A percentile compares a stretch with the other conserved stretches of the same genome.
phyloP scores from a whole-genome alignment of 2,113 vertebrate species.

The Trichechus manatus region DNA sequence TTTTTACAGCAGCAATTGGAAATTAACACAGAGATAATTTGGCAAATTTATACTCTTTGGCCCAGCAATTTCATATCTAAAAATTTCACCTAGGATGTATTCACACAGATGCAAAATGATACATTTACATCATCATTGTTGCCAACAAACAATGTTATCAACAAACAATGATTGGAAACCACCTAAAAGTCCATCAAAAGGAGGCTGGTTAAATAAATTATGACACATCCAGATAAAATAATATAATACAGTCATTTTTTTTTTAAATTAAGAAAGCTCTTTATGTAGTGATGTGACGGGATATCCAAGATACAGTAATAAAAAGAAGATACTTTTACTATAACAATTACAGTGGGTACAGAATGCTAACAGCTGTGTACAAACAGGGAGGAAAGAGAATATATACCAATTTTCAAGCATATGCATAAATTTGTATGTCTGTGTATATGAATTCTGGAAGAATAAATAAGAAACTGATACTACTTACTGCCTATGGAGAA shows the following conservation, averaged over 20 bases:
- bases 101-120: neutral
- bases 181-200: neutral
- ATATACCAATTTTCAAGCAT: neutral
- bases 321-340: neutral
- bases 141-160: neutral
- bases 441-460: neutral
- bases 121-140: neutral
- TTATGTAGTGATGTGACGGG: neutral
- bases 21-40: neutral
- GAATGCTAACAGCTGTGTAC: neutral
- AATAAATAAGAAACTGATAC: slow-evolving; percentile 6
- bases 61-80: neutral
- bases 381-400: neutral
- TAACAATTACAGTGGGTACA: neutral
- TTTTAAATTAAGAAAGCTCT: neutral
- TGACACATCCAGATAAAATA: neutral
- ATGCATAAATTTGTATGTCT: neutral
- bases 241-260: neutral
- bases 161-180: neutral
- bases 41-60: neutral
- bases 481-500: neutral
- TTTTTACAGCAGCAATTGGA: neutral
- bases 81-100: slow-evolving; percentile 1
- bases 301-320: neutral
- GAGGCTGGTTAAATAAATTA: neutral